phyloP scores from a whole-genome alignment of 1,140 invertebrate species.

The roundworm (Caenorhabditis elegans) region WBcel235 BX284604.4:10340501-10341000 shows the following conservation, averaged over 20 bases:
- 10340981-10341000: too few species aligned
- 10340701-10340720: conserved; percentile 33
- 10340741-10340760: neutral
- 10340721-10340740: conserved; percentile 2
- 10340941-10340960: too few species aligned
- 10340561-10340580: neutral
- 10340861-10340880: neutral
- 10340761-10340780: neutral
- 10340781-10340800: neutral
- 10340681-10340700: neutral
- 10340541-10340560: conserved; percentile 19
- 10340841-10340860: neutral
- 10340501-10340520: conserved; percentile 41
- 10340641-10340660: neutral
- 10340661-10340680: neutral
- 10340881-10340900: neutral
- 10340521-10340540: conserved; percentile 38
- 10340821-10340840: neutral
- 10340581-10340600: neutral
- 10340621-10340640: neutral
- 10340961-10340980: too few species aligned
- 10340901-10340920: neutral
- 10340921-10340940: neutral
- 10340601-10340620: neutral
- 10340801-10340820: neutral